Base-by-base conservation (phyloP, 2,888 invertebrate genomes). In the Ryuthela nishihirai region DNA sequence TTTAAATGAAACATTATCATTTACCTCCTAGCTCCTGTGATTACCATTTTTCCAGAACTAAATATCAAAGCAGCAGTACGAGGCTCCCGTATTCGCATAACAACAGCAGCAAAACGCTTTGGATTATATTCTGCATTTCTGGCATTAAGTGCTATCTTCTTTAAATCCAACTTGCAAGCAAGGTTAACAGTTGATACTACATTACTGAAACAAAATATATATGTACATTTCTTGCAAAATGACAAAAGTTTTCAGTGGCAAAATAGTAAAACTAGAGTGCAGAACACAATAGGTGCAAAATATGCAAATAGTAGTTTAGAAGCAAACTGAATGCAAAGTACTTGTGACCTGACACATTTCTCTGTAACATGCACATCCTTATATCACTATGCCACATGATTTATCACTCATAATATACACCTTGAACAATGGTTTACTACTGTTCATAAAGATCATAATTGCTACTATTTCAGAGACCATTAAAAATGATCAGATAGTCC, bases 51-150 rank as follows among this genome's bases (percentile, higher is more conserved):
- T 2, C 80, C 80, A 21, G 78, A 79, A 45, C 77, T 76, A 68
- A 80, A 80, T 21, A 80, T 80, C 3, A 80, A 70, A 17, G 80
- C 79, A 15, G 79, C 80, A n/a, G 80, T 80, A 52, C 79, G 68
- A 1, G 80, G 80, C 32, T 79, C 78, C 42, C 79, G 70, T 50
- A 80, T 80, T 54, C 80, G 70, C 79, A 80, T 80, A 48, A 80
- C 79, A 21, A 80, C 80, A 24, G 80, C 80, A 58, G 78, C 78
- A 70, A 80, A 80, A 49, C 79, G 76, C 67, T 79, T 80, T n/a
- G 80, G 80, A 67, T 80, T 80, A 68, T 80, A 80, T 65, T 80
- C 80, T 18, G 80, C 80, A 72, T 80, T 80, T 64, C 80, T 71
- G 3, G 79, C 78, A 56, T 77, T 76, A 7, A 79, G 70, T 2